phyloP scores from a whole-genome alignment of 2,888 invertebrate species.

The Lasioglossum malachurum region DNA sequence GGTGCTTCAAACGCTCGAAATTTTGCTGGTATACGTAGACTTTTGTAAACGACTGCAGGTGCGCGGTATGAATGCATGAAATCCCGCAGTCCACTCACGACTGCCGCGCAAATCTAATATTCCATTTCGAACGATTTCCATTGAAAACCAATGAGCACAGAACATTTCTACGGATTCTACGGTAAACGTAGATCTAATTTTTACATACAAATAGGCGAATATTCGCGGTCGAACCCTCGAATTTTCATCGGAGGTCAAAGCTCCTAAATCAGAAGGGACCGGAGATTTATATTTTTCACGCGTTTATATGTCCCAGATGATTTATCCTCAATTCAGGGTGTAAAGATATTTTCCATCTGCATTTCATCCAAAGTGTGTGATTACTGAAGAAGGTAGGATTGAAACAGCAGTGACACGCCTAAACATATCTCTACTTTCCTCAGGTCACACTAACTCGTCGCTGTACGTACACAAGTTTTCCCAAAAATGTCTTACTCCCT shows the following conservation, averaged over 20 bases:
- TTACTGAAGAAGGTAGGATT: too few relatives aligned
- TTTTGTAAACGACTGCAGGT: background rate
- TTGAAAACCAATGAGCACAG: background rate
- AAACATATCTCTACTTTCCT: too few relatives aligned
- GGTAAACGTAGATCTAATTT: background rate
- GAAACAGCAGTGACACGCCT: too few relatives aligned
- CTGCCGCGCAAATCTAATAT: background rate
- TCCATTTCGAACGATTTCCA: constrained; percentile 7
- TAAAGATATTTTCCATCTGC: too few relatives aligned
- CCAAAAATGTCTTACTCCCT: too few relatives aligned
- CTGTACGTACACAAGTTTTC: too few relatives aligned
- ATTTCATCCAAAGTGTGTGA: too few relatives aligned
- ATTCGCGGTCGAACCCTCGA: background rate
- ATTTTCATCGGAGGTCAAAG: constrained; percentile 12
- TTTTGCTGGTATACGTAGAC: background rate
- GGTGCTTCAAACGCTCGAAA: background rate
- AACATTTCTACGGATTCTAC: background rate
- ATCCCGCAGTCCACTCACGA: constrained; percentile 9
- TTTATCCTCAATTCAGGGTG: too few relatives aligned
- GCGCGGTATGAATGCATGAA: background rate
- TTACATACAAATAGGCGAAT: background rate
- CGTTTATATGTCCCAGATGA: too few relatives aligned
- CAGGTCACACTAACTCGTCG: too few relatives aligned
- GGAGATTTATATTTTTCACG: background rate
- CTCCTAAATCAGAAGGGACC: background rate